Evolutionary conservation across 2,797 vertebrate species (phyloP), one percentile per base, ranked within the genome.

Genomic region (Cyclura pinguis): DNA sequence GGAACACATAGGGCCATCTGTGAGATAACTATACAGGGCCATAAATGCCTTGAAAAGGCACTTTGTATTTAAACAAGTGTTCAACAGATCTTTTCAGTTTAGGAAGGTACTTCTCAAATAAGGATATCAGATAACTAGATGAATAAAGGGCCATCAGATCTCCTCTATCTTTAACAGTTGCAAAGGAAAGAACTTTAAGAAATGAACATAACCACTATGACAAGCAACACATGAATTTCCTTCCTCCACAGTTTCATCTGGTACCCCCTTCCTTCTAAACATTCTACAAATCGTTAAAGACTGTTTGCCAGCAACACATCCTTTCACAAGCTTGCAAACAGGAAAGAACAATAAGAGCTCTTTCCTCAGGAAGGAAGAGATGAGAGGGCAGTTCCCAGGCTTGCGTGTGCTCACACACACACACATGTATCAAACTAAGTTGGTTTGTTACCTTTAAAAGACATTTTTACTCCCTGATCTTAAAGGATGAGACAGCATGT

Each of bases 321-420:
- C 80, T 27, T 35, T 59, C 27, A 52, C 52, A 10, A 67, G 38
- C 29, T 77, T n/a, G 57, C 50, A 38, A 38, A 24, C 67, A 82
- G 42, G 35, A 82, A 16, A 67, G 42, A 82, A 42, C 24, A 73
- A 27, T 24, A 8, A 27, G n/a, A 22, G 87, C 18, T 57, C 27
- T 82, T 88, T 88, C 80, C 87, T 73, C 87, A 47, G 87, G 87
- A 88, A 88, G 87, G 87, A 83, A 83, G 80, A 69, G 7, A 6
- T 57, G 47, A 16, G 9, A 57, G 35, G 55, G 29, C 42, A 35
- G 78, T 14, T 57, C 78, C 64, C 8, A 47, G 47, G 78, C 64
- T 24, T 35, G 6, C 42, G 50, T 8, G 7, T 13, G 24, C 22
- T 27, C n/a, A 29, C 55, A 62, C 57, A 16, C 57, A 57, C 14